Conservation (phyloP, 2,113 vertebrate genomes). For the Python bivittatus region DNA sequence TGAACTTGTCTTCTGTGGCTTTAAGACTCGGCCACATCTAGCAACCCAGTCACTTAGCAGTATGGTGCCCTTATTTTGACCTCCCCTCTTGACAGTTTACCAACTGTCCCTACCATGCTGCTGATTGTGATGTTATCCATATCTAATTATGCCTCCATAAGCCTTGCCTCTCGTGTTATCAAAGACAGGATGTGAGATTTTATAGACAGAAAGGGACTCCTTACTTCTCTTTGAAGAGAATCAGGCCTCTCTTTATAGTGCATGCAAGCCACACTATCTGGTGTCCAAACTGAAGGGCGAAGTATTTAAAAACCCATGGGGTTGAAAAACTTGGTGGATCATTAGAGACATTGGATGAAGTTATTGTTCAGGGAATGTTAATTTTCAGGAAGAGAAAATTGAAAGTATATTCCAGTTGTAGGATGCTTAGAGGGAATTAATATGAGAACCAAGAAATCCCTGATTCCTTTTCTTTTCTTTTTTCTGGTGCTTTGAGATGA, state of each 20-base stretch:
- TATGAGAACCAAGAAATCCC: not conserved
- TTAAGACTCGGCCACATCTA: not conserved
- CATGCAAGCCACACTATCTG: not conserved
- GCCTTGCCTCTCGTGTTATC: constrained; percentile 6
- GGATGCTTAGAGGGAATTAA: not conserved
- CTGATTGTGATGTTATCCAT: not conserved
- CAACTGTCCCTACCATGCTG: not conserved
- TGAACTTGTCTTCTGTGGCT: not conserved
- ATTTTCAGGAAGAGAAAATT: too few relatives aligned
- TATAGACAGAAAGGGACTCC: not conserved
- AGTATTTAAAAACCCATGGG: not conserved
- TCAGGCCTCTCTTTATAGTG: not conserved
- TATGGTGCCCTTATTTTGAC: not conserved
- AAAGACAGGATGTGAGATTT: constrained; percentile 8
- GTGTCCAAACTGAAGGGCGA: not conserved
- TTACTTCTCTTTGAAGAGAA: not conserved
- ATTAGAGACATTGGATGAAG: not conserved
- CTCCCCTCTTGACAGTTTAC: accelerated
- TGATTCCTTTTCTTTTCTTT: not conserved
- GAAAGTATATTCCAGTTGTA: not conserved
- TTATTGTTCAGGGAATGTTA: not conserved
- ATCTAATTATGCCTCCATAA: constrained; percentile 16
- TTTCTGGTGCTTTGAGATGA: not conserved
- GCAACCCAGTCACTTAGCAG: not conserved
- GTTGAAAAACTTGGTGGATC: not conserved